Evolutionary conservation across 2,888 invertebrate species (phyloP), one percentile per base, ranked within the genome.

Genomic region (Conomelus anceps): DNA sequence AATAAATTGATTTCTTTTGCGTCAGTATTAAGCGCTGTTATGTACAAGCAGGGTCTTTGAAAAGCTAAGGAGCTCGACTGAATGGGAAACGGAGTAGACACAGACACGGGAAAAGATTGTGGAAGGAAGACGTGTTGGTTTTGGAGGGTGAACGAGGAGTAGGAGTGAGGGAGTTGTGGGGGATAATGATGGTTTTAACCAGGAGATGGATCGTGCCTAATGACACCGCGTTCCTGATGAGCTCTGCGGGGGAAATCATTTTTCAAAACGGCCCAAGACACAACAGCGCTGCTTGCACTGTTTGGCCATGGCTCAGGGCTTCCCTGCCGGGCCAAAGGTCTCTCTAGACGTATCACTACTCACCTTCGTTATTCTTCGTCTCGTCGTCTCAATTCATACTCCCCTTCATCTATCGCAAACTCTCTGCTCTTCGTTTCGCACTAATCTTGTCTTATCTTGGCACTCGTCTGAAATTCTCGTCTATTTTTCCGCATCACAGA

Each of bases 261-360:
- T 89, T 89, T 89, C 89, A 89, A 89, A 89, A 88, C 41, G 89
- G 85, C 88, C 86, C 86, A 88, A 85, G 87, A 89, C 24, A 24
- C 63, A 63, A 63, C 63, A 63, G n/a, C 7, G 17, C n/a, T n/a
- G n/a, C n/a, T n/a, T 34, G 34, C 34, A 9, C 34, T 34, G 34
- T 17, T 34, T 9, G 11, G n/a, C n/a, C n/a, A n/a, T n/a, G n/a
- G 26, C 22, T 4, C 86, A 23, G 24, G 9, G 4, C 86, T 22
- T 3, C 29, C 23, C 22, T 86, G 86, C 29, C 9, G 17, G 29
- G 29, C 41, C 29, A 87, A 22, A 34, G 29, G 87, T 87, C 41
- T 22, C 85, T 23, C 63, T 34, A 34, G 34, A 34, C 34, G 13
- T 9, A 17, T 85, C 23, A 85, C 85, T 85, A 13, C 63, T 63